Evolutionary conservation across 2,113 vertebrate species (phyloP), one percentile per base, ranked within the genome.

Genomic region (Malaclemys terrapin): DNA sequence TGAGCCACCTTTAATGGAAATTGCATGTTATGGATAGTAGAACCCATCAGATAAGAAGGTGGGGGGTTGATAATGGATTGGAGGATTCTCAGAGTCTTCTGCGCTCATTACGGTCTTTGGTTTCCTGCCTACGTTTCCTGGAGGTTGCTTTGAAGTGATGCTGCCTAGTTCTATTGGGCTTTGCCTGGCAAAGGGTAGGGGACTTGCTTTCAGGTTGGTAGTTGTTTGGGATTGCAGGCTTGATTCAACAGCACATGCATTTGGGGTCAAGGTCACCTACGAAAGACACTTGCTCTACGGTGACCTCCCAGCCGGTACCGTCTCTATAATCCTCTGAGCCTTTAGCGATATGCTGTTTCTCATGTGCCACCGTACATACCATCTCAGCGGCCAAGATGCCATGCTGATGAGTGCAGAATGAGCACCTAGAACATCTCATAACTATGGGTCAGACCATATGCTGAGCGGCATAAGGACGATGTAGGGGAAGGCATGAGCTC

Each of bases 121-220:
- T 92, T 84, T 80, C 53, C 31, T 85, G 75, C 65, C 29, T 80
- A 79, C 35, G 57, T 91, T 95, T 95, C 24, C 65, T 84, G 89
- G 85, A 92, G 81, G 65, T 72, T 19, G 62, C 9, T 72, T 72
- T 72, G n/a, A 72, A 72, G 9, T 38, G n/a, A 38, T 38, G n/a
- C 9, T 4, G 5, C 65, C 14, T 72, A 19, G 31, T 16, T 19
- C 62, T n/a, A 2, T n/a, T 65, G 31, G 16, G 8, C 62, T 65
- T n/a, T 65, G 8, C 54, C 45, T 38, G 25, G 25, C 24, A 16
- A 47, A 47, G 13, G 25, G 53, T 54, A 42, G 35, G 14, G 38
- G 81, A 45, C 27, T 57, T 0, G 25, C 10, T 2, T 4, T 57
- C 50, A 69, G 31, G 14, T 17, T 17, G 8, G 62, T 19, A n/a